phyloP scores from a whole-genome alignment of 1,140 invertebrate species.

The Temnothorax longispinosus region DNA sequence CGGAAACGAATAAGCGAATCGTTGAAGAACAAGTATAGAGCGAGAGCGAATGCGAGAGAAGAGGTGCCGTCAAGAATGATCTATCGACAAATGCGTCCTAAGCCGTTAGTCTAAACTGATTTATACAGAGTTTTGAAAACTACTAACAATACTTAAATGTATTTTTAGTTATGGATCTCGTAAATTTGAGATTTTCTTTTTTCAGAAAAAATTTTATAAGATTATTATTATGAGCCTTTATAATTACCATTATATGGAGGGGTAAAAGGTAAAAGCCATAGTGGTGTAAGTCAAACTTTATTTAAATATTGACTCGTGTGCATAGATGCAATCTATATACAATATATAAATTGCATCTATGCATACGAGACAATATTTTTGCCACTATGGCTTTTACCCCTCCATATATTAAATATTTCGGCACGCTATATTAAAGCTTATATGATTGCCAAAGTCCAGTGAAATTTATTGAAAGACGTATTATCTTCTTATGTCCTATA shows the following conservation, averaged over 20 bases:
- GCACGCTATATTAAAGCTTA: neutral
- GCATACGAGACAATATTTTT: no score
- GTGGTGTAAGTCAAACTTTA: no score
- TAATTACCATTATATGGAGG: neutral
- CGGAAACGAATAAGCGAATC: slow-evolving; percentile 31
- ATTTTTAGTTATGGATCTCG: neutral
- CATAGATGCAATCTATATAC: no score
- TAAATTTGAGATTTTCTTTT: neutral
- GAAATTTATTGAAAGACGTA: neutral
- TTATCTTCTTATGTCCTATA: neutral
- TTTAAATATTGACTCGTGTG: no score
- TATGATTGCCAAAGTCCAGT: neutral
- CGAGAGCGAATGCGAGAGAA: slow-evolving; percentile 5
- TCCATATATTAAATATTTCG: neutral
- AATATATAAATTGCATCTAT: no score
- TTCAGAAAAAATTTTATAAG: neutral
- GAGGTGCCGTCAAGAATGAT: slow-evolving; percentile 30
- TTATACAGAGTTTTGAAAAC: neutral
- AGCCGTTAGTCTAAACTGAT: slow-evolving; percentile 10
- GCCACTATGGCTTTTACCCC: no score
- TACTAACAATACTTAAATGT: neutral
- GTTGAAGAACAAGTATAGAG: slow-evolving; percentile 5
- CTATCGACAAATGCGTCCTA: slow-evolving; percentile 1
- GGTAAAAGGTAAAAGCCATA: no score
- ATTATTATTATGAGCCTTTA: neutral